Percentiles rank a stretch among this genome's conserved stretches.
Evolutionary conservation across 2,888 invertebrate genomes (phyloP).

Genomic region (Microctonus hyperodae): DNA sequence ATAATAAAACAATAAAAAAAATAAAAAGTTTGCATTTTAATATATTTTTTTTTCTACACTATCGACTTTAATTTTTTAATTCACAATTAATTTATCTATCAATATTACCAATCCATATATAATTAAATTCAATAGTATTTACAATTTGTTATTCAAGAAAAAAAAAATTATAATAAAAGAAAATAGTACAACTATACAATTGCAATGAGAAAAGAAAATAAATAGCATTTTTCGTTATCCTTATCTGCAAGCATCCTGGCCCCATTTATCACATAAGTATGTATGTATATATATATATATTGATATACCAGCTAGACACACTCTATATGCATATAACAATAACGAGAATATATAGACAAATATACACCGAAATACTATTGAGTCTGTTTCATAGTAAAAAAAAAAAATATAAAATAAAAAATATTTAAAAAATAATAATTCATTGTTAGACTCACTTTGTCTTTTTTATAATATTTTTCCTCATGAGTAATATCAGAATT

Average conservation of each 20-base stretch:
- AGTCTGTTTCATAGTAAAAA: slow-evolving; percentile 15
- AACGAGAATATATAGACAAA: slow-evolving; percentile 32
- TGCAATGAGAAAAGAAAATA: neutral
- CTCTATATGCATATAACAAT: slow-evolving; percentile 32
- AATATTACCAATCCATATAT: no score
- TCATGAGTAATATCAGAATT: slow-evolving; percentile 21
- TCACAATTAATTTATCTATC: neutral
- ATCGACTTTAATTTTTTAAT: neutral
- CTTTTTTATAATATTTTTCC: slow-evolving; percentile 1
- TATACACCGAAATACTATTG: slow-evolving; percentile 14
- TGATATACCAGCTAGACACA: slow-evolving; percentile 13
- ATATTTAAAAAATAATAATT: slow-evolving; percentile 10
- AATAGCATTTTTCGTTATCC: neutral
- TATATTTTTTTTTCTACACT: no score
- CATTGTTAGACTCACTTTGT: slow-evolving; percentile 10
- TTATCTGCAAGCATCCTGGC: slow-evolving; percentile 24
- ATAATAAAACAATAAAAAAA: no score
- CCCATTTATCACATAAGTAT: neutral
- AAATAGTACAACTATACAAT: no score
- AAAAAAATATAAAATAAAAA: no score
- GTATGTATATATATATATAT: neutral
- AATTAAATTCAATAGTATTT: no score
- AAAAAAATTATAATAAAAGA: no score
- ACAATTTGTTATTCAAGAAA: no score
- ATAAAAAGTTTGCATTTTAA: no score